These are phyloP conservation scores for Panthera uncia DNA, from an alignment of 2,113 vertebrate genomes.

Conservation along the genomic window DNA sequence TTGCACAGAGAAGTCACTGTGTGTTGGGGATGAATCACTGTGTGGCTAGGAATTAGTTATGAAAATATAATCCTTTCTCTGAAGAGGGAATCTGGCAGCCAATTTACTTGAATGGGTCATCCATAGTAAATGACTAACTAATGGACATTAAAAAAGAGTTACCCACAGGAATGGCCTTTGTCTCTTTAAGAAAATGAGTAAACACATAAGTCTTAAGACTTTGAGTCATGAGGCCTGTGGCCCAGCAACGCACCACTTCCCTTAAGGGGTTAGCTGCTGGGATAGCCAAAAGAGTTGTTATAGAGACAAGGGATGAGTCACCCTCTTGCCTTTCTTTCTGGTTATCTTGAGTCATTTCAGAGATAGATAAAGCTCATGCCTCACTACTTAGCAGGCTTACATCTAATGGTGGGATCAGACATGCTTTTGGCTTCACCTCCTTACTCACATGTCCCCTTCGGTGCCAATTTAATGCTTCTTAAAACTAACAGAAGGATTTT, in stretches of 20 bases:
- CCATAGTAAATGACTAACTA: conserved; percentile 25
- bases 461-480: neutral
- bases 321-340: neutral
- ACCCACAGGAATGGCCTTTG: conserved; percentile 8
- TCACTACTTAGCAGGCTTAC: neutral
- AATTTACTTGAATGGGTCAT: neutral
- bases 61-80: neutral
- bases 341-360: neutral
- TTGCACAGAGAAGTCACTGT: neutral
- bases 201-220: conserved; percentile 43
- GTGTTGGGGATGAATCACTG: neutral
- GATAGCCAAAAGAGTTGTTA: neutral
- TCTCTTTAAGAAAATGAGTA: conserved; percentile 23
- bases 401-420: neutral
- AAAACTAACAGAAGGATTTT: neutral
- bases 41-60: neutral
- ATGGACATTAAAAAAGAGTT: neutral
- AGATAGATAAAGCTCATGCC: neutral
- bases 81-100: neutral
- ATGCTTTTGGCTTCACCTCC: neutral
- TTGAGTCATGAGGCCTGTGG: conserved; percentile 60
- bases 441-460: neutral
- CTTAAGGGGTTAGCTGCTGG: neutral
- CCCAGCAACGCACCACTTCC: neutral
- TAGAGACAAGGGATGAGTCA: conserved; percentile 51